phyloP scores from a whole-genome alignment of 2,113 vertebrate species.

The Oreochromis aureus region DNA sequence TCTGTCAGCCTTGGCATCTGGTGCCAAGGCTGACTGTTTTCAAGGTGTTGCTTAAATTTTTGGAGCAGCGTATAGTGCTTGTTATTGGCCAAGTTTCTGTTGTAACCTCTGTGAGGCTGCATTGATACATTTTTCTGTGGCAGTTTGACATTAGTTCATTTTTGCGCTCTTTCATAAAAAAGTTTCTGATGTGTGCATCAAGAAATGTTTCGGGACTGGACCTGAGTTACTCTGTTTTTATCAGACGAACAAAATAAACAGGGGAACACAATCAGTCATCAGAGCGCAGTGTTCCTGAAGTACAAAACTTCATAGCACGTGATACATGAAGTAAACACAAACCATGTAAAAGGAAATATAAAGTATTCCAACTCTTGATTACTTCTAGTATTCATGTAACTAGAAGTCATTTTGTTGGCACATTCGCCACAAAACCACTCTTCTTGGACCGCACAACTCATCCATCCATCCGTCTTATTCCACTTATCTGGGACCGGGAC shows the following conservation, averaged over 20 bases:
- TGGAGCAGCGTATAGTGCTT: neutral
- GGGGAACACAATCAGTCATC: neutral
- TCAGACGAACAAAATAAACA: neutral
- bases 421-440: neutral
- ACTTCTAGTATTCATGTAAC: neutral
- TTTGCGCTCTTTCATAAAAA: neutral
- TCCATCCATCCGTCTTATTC: neutral
- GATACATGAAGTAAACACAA: accelerated
- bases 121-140: neutral
- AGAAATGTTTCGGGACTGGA: neutral
- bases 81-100: neutral
- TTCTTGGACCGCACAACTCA: neutral
- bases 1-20: neutral
- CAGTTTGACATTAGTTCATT: neutral
- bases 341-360: neutral
- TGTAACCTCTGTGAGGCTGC: neutral
- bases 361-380: neutral
- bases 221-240: neutral
- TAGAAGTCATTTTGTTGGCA: neutral
- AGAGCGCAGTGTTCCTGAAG: neutral
- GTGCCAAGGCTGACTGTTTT: neutral
- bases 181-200: accelerated
- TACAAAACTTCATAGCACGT: neutral
- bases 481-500: neutral
- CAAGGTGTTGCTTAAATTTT: accelerated